These are phyloP conservation scores for Hippopotamyrus pictus DNA, from an alignment of 2,797 vertebrate species.

Conservation along the genomic window DNA sequence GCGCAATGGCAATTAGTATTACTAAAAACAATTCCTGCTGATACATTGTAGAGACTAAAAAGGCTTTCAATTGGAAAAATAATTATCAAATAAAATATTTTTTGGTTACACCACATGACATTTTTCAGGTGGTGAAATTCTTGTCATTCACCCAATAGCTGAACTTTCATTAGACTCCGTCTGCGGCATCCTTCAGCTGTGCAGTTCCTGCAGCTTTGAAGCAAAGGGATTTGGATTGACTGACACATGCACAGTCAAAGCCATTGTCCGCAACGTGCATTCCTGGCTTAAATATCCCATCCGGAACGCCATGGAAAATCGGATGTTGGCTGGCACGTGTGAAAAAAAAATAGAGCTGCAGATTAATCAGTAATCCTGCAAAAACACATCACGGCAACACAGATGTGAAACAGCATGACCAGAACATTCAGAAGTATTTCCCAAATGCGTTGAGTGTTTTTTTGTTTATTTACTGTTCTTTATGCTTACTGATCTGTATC, in stretches of 20 bases:
- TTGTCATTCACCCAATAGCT: neutral
- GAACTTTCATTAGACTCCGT: neutral
- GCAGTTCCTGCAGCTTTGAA: neutral
- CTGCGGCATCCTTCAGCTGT: neutral
- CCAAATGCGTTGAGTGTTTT: neutral
- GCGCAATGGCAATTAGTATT: neutral
- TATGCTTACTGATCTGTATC: neutral
- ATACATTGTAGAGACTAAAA: neutral
- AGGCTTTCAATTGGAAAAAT: neutral
- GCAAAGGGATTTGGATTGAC: neutral
- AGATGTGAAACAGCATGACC: neutral
- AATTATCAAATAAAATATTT: neutral
- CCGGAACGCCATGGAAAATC: neutral
- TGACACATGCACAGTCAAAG: neutral
- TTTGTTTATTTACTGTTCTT: neutral
- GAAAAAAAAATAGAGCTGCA: neutral
- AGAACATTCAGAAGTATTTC: neutral
- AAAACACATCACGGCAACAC: neutral
- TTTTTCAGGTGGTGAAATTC: neutral
- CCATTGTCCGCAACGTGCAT: neutral
- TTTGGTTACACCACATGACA: neutral
- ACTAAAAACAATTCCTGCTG: neutral
- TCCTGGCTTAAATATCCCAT: neutral
- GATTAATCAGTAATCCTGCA: slow-evolving; percentile 6
- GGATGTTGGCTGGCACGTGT: neutral